Percentiles rank a stretch among this genome's conserved stretches.
Conservation (phyloP, 2,888 invertebrate genomes). For the Meliscaeva auricollis region DNA sequence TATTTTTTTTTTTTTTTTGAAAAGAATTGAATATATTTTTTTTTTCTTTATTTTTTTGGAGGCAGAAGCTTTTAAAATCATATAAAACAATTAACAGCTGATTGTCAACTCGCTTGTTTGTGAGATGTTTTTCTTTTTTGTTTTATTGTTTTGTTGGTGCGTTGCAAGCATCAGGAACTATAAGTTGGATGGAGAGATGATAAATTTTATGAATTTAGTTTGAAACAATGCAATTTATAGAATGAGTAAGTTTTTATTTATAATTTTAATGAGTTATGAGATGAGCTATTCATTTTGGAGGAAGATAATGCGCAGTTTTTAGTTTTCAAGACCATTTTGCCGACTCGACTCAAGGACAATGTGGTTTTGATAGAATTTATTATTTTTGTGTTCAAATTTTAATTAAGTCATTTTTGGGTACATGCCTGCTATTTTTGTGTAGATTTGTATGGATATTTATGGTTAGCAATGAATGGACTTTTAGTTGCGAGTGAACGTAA, state of each 20-base stretch:
- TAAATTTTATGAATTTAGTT: slow-evolving; percentile 1
- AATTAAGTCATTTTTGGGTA: too few relatives aligned
- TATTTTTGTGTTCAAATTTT: too few relatives aligned
- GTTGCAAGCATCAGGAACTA: background rate
- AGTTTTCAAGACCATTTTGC: background rate
- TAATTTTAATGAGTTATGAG: background rate
- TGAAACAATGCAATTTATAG: background rate
- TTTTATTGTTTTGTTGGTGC: background rate
- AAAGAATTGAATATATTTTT: slow-evolving; percentile 8
- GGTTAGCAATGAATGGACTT: too few relatives aligned
- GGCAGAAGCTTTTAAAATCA: slow-evolving; percentile 46
- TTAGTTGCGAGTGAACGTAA: too few relatives aligned
- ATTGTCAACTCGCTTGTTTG: slow-evolving; percentile 30
- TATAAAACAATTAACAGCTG: slow-evolving; percentile 68
- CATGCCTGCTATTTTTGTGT: too few relatives aligned
- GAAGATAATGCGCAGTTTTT: background rate
- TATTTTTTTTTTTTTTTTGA: slow-evolving; percentile 3
- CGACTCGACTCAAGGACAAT: background rate
- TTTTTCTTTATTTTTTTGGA: background rate
- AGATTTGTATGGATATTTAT: too few relatives aligned
- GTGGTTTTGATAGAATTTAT: too few relatives aligned
- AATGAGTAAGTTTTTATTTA: background rate
- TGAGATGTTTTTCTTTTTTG: background rate
- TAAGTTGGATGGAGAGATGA: background rate
- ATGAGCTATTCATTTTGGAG: background rate